Conservation (phyloP, 2,888 invertebrate species). For the Cataglyphis altisquamis region DNA sequence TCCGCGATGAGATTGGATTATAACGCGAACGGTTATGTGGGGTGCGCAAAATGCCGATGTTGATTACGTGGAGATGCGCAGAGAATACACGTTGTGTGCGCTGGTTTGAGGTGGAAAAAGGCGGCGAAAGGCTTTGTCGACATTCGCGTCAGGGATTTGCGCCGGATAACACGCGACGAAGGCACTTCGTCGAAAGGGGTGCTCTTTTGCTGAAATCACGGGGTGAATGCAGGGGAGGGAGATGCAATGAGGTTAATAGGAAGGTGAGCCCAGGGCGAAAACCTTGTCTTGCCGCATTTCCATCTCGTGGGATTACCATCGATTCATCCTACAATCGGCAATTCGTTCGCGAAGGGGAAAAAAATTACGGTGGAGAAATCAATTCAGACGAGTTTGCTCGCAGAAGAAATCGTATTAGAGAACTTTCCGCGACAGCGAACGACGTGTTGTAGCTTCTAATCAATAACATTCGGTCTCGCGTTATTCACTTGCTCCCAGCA, state of each 20-base stretch:
- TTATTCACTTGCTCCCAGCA: not conserved
- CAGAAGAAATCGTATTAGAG: slow-evolving; percentile 4
- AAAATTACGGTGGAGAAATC: not conserved
- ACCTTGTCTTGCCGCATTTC: slow-evolving; percentile 25
- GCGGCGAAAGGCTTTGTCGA: slow-evolving; percentile 12
- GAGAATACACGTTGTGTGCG: no score
- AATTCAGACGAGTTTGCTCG: not conserved
- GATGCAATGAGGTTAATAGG: slow-evolving; percentile 19
- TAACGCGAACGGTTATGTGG: slow-evolving; percentile 1
- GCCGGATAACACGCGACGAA: slow-evolving; percentile 13
- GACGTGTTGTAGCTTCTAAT: slow-evolving; percentile 15
- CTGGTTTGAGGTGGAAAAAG: not conserved
- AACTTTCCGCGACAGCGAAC: not conserved
- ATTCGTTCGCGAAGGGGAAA: not conserved
- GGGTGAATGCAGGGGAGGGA: not conserved
- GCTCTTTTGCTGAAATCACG: slow-evolving; percentile 2
- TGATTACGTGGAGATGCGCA: slow-evolving; percentile 4
- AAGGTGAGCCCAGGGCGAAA: slow-evolving; percentile 1
- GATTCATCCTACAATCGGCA: slow-evolving; percentile 28
- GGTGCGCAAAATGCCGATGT: slow-evolving; percentile 2
- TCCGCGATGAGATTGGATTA: slow-evolving; percentile 8
- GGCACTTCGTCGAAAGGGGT: not conserved
- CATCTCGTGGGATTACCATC: slow-evolving; percentile 37
- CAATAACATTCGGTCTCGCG: not conserved
- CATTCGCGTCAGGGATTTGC: slow-evolving; percentile 2